A percentile compares a stretch with the other conserved stretches of the same genome.
Conservation (phyloP, 1,140 invertebrate genomes). For the Sipha flava region DNA sequence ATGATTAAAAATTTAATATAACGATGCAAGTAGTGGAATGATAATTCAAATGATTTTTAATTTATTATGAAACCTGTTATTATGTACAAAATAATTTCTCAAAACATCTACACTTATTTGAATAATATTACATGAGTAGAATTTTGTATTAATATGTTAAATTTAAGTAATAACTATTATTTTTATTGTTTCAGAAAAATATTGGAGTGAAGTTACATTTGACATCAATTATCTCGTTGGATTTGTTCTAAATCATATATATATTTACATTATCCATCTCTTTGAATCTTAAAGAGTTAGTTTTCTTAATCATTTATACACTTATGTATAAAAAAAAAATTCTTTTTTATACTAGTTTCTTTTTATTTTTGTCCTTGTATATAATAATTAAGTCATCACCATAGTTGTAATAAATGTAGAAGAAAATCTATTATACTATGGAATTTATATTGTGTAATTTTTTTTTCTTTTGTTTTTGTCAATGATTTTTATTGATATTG, state of each 20-base stretch:
- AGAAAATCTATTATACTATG: not conserved
- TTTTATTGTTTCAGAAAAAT: not conserved
- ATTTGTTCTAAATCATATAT: not conserved
- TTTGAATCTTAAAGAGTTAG: not conserved
- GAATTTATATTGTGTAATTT: not conserved
- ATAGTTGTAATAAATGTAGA: not conserved
- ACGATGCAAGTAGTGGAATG: not conserved
- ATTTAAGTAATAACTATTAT: not conserved
- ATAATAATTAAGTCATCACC: not conserved
- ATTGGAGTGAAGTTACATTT: not conserved
- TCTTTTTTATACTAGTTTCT: not conserved
- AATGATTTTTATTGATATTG: not conserved
- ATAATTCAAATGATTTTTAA: not conserved
- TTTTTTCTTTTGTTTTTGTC: not conserved
- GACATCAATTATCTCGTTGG: not conserved
- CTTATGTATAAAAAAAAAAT: not conserved
- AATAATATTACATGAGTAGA: no score
- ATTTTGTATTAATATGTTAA: no score
- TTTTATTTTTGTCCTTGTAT: not conserved
- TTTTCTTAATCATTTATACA: not conserved
- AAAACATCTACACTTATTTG: no score
- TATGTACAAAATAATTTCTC: not conserved
- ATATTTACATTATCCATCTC: not conserved
- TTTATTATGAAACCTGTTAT: not conserved
- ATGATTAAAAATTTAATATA: not conserved